These are phyloP conservation scores for Siphamia tubifer DNA, from an alignment of 2,113 vertebrate species.

Conservation along the genomic window DNA sequence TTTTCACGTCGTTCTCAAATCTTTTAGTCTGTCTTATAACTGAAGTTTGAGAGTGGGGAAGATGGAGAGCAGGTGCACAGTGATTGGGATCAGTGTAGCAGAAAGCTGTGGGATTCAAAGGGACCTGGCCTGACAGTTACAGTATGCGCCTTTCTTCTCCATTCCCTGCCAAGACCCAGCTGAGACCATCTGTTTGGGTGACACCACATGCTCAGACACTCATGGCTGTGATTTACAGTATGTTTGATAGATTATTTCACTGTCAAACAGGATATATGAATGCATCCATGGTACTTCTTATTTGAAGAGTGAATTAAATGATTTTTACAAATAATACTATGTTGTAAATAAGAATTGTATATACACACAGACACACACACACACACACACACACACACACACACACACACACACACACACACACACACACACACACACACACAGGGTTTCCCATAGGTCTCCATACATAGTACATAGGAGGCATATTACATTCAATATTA, in stretches of 20 bases:
- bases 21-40: conserved; percentile 45
- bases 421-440: no score
- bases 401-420: no score
- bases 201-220: conserved; percentile 27
- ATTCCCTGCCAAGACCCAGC: conserved; percentile 53
- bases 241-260: conserved; percentile 29
- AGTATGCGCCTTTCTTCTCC: conserved; percentile 59
- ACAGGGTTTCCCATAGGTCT: no score
- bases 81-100: conserved; percentile 71
- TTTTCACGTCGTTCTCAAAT: conserved; percentile 49
- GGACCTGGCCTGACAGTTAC: conserved; percentile 64
- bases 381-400: no score
- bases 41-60: conserved; percentile 48
- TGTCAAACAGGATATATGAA: background rate
- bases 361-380: no score
- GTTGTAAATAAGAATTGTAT: no score
- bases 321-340: no score
- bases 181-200: conserved; percentile 72
- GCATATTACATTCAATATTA: no score
- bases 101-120: conserved; percentile 65
- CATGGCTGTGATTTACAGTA: conserved; percentile 19
- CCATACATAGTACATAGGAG: no score
- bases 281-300: background rate
- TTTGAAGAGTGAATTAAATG: background rate
- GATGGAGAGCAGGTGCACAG: conserved; percentile 64